These are phyloP conservation scores for Esox masquinongy DNA, from an alignment of 2,797 vertebrate species.

Conservation along the genomic window DNA sequence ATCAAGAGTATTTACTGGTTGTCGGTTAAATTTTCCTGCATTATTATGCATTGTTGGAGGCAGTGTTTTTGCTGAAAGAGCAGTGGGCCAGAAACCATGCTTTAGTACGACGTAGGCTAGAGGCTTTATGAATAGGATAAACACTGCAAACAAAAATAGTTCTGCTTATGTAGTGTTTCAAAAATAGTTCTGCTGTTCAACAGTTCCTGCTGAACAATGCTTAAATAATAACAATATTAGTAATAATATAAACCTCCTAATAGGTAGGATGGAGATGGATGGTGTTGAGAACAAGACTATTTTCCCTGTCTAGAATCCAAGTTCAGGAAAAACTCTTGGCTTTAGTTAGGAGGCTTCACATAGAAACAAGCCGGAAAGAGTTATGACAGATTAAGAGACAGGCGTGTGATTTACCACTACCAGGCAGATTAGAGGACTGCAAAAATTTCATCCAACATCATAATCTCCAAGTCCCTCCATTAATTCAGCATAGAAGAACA, in stretches of 20 bases:
- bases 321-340: background rate
- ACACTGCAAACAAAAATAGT: too few relatives aligned
- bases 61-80: too few relatives aligned
- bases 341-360: background rate
- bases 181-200: too few relatives aligned
- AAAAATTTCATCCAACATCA: conserved; percentile 20
- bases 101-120: background rate
- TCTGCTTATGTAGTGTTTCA: too few relatives aligned
- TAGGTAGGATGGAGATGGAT: background rate
- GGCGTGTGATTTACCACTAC: background rate
- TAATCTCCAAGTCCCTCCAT: conserved; percentile 14
- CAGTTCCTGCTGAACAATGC: too few relatives aligned
- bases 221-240: too few relatives aligned
- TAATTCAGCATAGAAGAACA: conserved; percentile 1
- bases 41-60: too few relatives aligned
- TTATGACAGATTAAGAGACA: background rate
- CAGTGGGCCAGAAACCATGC: too few relatives aligned
- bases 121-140: background rate
- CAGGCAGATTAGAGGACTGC: conserved; percentile 34
- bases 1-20: background rate
- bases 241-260: background rate
- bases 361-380: background rate
- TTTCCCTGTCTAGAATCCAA: background rate
- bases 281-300: background rate
- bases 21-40: too few relatives aligned